phyloP scores from a whole-genome alignment of 1,140 invertebrate species.

The Leucophenga varia region DNA sequence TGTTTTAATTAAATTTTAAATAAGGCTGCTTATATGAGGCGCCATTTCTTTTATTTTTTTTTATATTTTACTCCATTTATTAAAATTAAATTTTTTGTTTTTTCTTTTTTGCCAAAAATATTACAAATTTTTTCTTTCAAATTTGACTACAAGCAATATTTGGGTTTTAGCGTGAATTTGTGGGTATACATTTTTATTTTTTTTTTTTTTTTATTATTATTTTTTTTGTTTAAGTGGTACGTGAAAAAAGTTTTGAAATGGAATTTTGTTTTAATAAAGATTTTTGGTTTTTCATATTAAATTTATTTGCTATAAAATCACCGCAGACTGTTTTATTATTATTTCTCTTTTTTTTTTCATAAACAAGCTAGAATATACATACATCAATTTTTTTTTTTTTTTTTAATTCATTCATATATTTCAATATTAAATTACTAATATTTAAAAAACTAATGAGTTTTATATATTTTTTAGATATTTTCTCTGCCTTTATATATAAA shows the following conservation, averaged over 20 bases:
- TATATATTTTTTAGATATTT: conserved; percentile 16
- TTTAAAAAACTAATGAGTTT: conserved; percentile 44
- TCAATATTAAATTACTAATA: conserved; percentile 7
- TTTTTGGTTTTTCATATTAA: too few species aligned
- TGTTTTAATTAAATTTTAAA: too few species aligned
- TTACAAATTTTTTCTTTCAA: conserved; percentile 1
- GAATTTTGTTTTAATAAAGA: too few species aligned
- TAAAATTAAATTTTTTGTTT: conserved; percentile 10
- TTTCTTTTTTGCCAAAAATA: conserved; percentile 2
- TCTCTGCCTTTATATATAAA: too few species aligned
- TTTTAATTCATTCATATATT: too few species aligned
- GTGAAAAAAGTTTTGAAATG: too few species aligned
- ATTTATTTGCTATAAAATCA: too few species aligned
- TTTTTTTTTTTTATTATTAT: not conserved
- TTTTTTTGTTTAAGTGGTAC: conserved; percentile 3
- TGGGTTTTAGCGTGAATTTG: not conserved
- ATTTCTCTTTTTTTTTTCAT: conserved; percentile 17
- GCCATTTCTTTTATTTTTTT: not conserved
- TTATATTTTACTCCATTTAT: conserved; percentile 6
- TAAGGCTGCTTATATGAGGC: too few species aligned
- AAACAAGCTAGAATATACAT: conserved; percentile 47
- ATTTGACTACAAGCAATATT: not conserved
- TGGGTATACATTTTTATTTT: conserved; percentile 1
- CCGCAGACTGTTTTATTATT: too few species aligned
- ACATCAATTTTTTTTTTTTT: conserved; percentile 28